phyloP scores from a whole-genome alignment of 2,797 vertebrate species.

The Lates japonicus region DNA sequence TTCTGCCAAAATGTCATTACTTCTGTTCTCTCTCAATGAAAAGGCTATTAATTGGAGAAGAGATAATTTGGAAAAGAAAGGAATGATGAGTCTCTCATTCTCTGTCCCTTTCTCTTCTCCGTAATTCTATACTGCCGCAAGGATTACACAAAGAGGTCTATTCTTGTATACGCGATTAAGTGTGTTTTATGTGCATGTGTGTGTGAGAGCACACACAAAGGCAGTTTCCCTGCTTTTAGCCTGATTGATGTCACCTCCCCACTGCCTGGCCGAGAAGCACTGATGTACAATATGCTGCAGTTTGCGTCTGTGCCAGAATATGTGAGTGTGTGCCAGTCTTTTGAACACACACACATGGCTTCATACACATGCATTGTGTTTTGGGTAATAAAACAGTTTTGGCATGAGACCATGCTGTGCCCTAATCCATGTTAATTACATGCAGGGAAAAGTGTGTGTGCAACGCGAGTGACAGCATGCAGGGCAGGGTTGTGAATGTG shows the following conservation, averaged over 20 bases:
- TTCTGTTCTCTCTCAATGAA: constrained; percentile 58
- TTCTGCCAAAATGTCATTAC: constrained; percentile 65
- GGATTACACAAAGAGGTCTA: constrained; percentile 61
- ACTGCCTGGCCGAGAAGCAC: constrained; percentile 47
- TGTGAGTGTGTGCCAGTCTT: constrained; percentile 26
- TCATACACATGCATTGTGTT: constrained; percentile 33
- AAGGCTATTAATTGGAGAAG: constrained; percentile 59
- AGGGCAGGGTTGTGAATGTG: constrained; percentile 49
- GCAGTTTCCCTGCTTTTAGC: constrained; percentile 62
- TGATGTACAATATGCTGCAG: constrained; percentile 62
- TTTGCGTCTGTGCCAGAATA: constrained; percentile 45
- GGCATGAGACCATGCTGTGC: constrained; percentile 53
- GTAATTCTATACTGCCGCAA: constrained; percentile 53
- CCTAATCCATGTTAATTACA: constrained; percentile 82
- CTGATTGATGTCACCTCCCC: constrained; percentile 75
- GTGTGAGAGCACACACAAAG: constrained; percentile 31
- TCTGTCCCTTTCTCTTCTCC: constrained; percentile 19
- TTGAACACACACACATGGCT: constrained; percentile 11
- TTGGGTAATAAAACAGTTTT: constrained; percentile 64
- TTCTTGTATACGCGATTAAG: constrained; percentile 53
- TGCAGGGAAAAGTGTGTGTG: constrained; percentile 63
- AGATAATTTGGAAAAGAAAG: constrained; percentile 57
- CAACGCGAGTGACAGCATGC: constrained; percentile 53
- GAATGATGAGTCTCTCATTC: constrained; percentile 49
- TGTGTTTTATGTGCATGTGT: constrained; percentile 34